Percentiles rank a stretch among this genome's conserved stretches.
Evolutionary conservation across 2,113 vertebrate species (phyloP).

Genomic region (Ranitomeya imitator): DNA sequence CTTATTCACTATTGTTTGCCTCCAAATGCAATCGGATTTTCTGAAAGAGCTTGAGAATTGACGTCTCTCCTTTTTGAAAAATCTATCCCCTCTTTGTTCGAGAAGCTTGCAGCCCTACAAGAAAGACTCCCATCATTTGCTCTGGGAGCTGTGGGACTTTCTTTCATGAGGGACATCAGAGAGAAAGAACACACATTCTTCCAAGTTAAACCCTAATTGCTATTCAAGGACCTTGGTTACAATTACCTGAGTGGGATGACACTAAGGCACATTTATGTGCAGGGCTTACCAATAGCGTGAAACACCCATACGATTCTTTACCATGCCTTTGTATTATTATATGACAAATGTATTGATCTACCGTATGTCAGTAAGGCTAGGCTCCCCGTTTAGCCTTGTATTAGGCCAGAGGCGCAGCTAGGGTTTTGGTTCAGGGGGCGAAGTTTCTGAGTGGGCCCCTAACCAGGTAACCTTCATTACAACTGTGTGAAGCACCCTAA

Average conservation of each 20-base stretch:
- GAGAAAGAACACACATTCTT: constrained; percentile 3
- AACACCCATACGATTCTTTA: not conserved
- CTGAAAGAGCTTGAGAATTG: not conserved
- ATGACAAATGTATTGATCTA: no score
- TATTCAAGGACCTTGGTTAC: not conserved
- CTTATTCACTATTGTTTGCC: not conserved
- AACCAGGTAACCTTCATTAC: no score
- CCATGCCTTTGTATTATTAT: no score
- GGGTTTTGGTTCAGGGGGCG: no score
- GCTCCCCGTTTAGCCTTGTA: no score
- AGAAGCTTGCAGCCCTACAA: not conserved
- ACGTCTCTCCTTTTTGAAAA: constrained; percentile 6
- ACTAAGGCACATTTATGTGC: not conserved
- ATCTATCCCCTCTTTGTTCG: constrained; percentile 20
- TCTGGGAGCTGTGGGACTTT: not conserved
- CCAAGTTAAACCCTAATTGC: constrained; percentile 9
- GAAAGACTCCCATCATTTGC: not conserved
- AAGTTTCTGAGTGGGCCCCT: no score
- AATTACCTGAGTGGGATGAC: constrained; percentile 1
- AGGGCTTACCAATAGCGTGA: not conserved
- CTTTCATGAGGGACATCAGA: not conserved
- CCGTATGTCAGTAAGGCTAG: no score
- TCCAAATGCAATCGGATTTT: not conserved
- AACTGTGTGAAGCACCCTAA: no score
- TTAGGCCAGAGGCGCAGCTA: no score